Evolutionary conservation across 2,113 vertebrate species (phyloP).

Genomic region (Sylvilagus bachmani): DNA sequence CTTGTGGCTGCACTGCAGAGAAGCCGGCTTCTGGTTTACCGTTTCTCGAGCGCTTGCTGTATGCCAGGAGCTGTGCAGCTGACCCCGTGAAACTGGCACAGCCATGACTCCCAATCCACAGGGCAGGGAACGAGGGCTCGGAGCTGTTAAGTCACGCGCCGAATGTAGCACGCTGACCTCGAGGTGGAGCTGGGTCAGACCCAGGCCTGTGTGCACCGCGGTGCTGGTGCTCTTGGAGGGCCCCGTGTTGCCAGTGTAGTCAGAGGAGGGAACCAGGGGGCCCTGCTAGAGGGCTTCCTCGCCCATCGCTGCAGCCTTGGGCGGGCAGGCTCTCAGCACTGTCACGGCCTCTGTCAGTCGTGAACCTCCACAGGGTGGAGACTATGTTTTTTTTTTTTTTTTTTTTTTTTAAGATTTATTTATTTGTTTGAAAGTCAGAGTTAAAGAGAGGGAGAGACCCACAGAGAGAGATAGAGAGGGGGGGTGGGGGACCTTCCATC

Average conservation of each 20-base stretch:
- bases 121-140: neutral
- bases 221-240: neutral
- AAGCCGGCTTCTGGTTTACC: neutral
- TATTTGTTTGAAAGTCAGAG: no score
- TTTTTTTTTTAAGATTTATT: no score
- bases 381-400: no score
- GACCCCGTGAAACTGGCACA: neutral
- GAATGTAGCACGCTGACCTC: neutral
- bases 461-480: no score
- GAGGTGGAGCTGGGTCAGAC: neutral
- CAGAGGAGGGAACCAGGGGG: neutral
- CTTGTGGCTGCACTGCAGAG: neutral
- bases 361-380: neutral
- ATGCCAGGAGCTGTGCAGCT: neutral
- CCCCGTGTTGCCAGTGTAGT: neutral
- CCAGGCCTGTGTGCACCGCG: neutral
- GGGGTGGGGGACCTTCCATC: no score
- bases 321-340: neutral
- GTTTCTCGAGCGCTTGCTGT: neutral
- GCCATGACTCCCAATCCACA: neutral
- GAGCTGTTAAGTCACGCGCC: neutral
- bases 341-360: neutral
- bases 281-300: neutral
- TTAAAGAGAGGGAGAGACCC: no score
- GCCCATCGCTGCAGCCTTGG: neutral